Percentiles rank a stretch among this genome's conserved stretches.
These are phyloP conservation scores for Pongo pygmaeus DNA, from an alignment of 2,113 vertebrate genomes.

Conservation along the genomic window DNA sequence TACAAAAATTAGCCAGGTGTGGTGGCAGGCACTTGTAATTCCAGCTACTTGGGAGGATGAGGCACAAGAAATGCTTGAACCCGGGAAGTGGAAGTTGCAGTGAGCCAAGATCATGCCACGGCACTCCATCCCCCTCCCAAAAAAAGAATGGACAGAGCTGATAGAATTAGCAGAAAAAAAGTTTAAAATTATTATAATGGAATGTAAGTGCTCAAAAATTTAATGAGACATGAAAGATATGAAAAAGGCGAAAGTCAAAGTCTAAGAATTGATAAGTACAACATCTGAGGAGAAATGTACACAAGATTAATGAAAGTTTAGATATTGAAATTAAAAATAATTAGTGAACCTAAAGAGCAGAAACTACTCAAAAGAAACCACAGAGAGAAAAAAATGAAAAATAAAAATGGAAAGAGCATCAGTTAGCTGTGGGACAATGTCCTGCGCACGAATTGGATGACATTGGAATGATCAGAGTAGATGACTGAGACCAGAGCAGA, in stretches of 20 bases:
- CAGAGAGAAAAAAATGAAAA: not conserved
- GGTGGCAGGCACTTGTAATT: too few species aligned
- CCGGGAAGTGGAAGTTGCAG: too few species aligned
- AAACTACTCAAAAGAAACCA: not conserved
- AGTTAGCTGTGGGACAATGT: not conserved
- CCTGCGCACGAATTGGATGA: not conserved
- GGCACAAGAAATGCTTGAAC: too few species aligned
- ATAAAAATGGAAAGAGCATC: not conserved
- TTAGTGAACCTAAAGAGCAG: not conserved
- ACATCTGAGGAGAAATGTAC: not conserved
- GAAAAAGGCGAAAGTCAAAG: not conserved
- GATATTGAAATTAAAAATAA: not conserved
- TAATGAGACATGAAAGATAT: not conserved
- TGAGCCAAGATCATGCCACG: too few species aligned
- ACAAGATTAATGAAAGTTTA: not conserved
- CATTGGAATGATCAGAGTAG: not conserved
- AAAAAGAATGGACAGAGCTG: too few species aligned
- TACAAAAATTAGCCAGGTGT: too few species aligned
- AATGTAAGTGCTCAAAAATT: not conserved
- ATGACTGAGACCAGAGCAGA: accelerated
- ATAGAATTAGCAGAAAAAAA: not conserved
- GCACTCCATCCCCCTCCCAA: too few species aligned
- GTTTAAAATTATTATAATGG: not conserved
- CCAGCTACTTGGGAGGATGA: too few species aligned
- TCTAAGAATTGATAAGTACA: not conserved